These are phyloP conservation scores for Tetramorium alpestre DNA, from an alignment of 1,140 invertebrate species.

Conservation along the genomic window DNA sequence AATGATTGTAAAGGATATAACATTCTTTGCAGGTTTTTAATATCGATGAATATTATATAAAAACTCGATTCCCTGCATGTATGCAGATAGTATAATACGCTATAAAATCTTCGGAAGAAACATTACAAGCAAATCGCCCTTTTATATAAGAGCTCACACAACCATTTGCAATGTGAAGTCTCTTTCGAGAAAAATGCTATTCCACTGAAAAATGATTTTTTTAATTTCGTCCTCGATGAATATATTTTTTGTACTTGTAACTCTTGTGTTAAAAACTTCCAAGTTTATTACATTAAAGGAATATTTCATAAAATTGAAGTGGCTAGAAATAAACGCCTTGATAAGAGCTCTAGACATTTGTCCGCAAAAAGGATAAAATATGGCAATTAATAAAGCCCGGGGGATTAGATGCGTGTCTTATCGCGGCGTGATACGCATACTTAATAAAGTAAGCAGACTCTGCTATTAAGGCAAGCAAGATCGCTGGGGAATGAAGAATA, in stretches of 20 bases:
- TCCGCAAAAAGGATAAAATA: not conserved
- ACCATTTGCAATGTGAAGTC: not conserved
- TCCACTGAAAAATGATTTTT: not conserved
- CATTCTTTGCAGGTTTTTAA: not conserved
- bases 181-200: not conserved
- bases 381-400: not conserved
- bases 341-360: not conserved
- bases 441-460: not conserved
- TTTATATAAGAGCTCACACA: conserved; percentile 9
- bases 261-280: not conserved
- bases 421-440: not conserved
- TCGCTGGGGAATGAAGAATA: not conserved
- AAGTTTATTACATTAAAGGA: not conserved
- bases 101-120: not conserved
- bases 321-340: not conserved
- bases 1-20: not conserved
- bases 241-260: not conserved
- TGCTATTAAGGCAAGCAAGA: conserved; percentile 5
- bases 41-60: not conserved
- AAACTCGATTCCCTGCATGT: not conserved
- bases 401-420: not conserved
- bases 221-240: not conserved
- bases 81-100: not conserved
- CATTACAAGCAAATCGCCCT: not conserved
- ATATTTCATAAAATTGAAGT: conserved; percentile 11